Evolutionary conservation across 2,888 invertebrate species (phyloP), one percentile per base, ranked within the genome.

Genomic region (Trissoscelio sp.): DNA sequence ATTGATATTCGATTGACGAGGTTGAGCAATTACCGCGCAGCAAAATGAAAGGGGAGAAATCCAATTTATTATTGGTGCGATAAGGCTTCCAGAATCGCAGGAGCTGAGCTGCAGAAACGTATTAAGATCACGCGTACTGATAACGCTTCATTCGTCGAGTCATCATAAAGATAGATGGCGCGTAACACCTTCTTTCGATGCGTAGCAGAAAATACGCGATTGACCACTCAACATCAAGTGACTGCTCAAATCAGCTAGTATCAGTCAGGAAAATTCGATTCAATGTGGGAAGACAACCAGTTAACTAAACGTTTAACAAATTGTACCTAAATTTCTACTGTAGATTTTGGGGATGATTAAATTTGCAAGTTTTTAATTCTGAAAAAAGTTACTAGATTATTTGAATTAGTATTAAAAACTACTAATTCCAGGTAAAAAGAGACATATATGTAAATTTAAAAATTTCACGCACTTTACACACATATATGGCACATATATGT

Each of bases 11-110:
- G 79, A 80, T 83, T 80, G 83, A 83, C 69, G 64, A 83, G 80
- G 77, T 70, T 78, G 74, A 74, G 78, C 80, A 74, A 80, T 83
- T 83, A 78, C 80, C 51, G 46, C 20, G 66, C 73, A 48, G 70
- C 22, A 51, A 78, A 80, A 80, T 78, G 70, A 83, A 78, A 74
- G 74, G 74, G 66, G 42, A 79, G 73, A 78, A 83, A 80, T 80
- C 73, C 83, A 83, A 83, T 83, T 83, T 83, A 80, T 83, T 83
- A 83, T 83, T 80, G 55, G 53, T 39, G 20, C 78, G 80, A 83
- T 83, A 83, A 83, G 78, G 74, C 83, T 83, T 78, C 83, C 83
- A 80, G 80, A 83, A 80, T 83, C 80, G 79, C 83, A 83, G 80
- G 83, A 83, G 83, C 78, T 70, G 34, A 79, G 74, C 80, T 42